phyloP scores from a whole-genome alignment of 2,113 vertebrate species.

The Lathamus discolor region DNA sequence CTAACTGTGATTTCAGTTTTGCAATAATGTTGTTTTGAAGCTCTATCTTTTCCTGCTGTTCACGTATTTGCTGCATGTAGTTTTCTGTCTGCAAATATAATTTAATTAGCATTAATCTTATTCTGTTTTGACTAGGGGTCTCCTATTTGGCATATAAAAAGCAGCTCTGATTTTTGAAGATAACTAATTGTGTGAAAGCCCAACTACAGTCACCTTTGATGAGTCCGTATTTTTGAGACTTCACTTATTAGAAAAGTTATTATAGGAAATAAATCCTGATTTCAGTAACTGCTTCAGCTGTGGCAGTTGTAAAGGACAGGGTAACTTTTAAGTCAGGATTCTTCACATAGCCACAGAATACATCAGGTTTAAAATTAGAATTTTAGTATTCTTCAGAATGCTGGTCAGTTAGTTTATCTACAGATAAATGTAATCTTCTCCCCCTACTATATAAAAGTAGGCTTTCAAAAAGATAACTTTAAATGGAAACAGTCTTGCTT shows the following conservation, averaged over 20 bases:
- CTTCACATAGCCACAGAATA: neutral
- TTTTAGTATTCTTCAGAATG: neutral
- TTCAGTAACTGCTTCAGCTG: neutral
- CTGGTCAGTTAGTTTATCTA: neutral
- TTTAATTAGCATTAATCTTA: constrained; percentile 67
- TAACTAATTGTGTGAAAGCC: neutral
- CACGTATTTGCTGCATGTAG: constrained; percentile 86
- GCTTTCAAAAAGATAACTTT: neutral
- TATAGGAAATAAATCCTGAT: neutral
- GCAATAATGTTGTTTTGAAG: constrained; percentile 85
- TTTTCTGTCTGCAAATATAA: constrained; percentile 86
- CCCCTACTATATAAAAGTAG: neutral
- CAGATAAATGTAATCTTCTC: neutral
- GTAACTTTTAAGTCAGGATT: neutral
- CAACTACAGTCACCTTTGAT: neutral
- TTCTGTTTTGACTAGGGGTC: constrained; percentile 6
- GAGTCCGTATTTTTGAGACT: neutral
- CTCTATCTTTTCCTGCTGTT: constrained; percentile 89
- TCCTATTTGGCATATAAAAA: constrained; percentile 15
- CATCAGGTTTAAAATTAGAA: neutral
- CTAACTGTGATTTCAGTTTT: constrained; percentile 79
- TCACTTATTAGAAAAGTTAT: neutral
- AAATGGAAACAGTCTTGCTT: neutral
- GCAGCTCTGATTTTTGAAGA: neutral
- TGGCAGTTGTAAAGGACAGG: neutral